Percentiles rank a stretch among this genome's conserved stretches.
Evolutionary conservation across 2,113 vertebrate genomes (phyloP).

Genomic region (Gobiocypris rarus): DNA sequence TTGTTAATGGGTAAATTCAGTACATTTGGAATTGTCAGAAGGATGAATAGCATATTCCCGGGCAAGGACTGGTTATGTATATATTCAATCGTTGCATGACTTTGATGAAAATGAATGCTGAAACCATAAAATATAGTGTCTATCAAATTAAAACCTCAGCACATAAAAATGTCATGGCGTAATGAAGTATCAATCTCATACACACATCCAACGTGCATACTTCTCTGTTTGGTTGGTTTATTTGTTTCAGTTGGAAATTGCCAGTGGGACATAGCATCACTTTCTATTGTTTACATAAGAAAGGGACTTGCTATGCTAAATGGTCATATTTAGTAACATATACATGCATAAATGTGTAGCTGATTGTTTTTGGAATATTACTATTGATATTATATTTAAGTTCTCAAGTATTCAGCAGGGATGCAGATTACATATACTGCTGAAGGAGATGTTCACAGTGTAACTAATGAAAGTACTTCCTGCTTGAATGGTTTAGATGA

Average conservation of each 20-base stretch:
- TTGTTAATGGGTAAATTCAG: background rate
- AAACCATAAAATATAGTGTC: slow-evolving; percentile 1
- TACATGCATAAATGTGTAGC: background rate
- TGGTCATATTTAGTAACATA: background rate
- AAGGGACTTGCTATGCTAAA: background rate
- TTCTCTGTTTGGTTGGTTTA: background rate
- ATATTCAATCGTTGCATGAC: background rate
- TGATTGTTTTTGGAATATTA: background rate
- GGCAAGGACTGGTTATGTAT: background rate
- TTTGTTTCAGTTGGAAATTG: background rate
- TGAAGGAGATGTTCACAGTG: slow-evolving; percentile 8
- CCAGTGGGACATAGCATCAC: background rate
- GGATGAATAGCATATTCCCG: too few relatives aligned
- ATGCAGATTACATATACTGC: background rate
- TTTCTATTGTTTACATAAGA: background rate
- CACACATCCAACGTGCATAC: slow-evolving; percentile 1
- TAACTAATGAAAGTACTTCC: slow-evolving; percentile 7
- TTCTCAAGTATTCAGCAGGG: background rate
- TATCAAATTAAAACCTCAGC: background rate
- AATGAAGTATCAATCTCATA: background rate
- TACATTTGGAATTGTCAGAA: background rate
- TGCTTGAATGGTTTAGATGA: slow-evolving; percentile 34
- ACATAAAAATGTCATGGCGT: background rate
- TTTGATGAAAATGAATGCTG: background rate
- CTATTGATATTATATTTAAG: background rate